Percentiles rank a stretch among this genome's conserved stretches.
These are phyloP conservation scores for Aepyceros melampus DNA, from an alignment of 2,113 vertebrate genomes.

Conservation along the genomic window DNA sequence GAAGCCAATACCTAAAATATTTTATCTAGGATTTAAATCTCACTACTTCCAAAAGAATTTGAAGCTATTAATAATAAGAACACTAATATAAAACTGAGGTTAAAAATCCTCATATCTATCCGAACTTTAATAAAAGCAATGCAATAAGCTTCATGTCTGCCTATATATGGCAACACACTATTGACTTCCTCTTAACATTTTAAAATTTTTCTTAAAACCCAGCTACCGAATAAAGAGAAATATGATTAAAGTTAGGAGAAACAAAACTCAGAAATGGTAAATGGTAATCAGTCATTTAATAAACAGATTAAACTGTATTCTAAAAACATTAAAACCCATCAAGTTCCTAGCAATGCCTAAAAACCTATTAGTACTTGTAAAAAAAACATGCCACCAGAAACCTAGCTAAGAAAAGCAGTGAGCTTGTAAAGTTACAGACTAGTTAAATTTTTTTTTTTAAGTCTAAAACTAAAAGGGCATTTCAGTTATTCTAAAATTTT, in stretches of 20 bases:
- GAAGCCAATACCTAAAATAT: not conserved
- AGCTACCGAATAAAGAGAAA: not conserved
- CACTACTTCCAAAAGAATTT: not conserved
- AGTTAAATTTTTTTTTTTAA: not conserved
- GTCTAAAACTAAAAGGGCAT: not conserved
- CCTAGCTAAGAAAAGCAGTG: not conserved
- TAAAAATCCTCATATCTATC: not conserved
- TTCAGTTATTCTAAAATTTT: not conserved
- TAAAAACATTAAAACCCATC: not conserved
- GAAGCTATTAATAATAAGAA: not conserved
- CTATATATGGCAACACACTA: not conserved
- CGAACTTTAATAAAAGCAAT: not conserved
- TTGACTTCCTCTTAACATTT: not conserved
- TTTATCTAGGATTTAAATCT: not conserved
- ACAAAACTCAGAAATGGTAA: not conserved
- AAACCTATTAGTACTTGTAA: not conserved
- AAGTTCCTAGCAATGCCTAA: not conserved
- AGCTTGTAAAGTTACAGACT: not conserved
- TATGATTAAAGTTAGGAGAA: not conserved
- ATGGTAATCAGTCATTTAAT: not conserved
- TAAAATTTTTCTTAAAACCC: not conserved
- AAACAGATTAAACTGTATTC: not conserved
- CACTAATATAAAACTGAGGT: not conserved
- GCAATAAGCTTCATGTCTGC: not conserved
- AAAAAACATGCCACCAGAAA: not conserved